Base-by-base conservation (phyloP, 2,797 vertebrate species). In the Linurgus olivaceus region DNA sequence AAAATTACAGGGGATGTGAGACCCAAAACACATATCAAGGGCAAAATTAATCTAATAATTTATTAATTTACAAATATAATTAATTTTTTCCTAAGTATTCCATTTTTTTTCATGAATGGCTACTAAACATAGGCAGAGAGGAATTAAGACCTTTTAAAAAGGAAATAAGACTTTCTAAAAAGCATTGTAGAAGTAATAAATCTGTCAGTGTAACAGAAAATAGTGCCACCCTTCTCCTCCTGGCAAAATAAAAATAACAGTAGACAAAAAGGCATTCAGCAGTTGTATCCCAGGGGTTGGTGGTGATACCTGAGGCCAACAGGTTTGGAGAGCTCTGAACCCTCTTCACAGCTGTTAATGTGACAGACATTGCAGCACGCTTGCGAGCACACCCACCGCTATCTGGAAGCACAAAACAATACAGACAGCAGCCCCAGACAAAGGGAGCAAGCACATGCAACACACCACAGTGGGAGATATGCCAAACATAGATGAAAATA, bases 241-340 rank as follows among this genome's bases (percentile, higher is more conserved):
- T 81, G 67, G 59, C 38, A 66, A 72, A 74, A 38, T 13, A 38
- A 13, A 38, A 38, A 38, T 3, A 86, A 88, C 17, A 31, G 79
- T 71, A 93, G 6, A 67, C 63, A 93, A 93, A 94, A 90, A 95
- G 94, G 76, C 88, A 78, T 81, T 94, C 24, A 57, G 74, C 38
- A 84, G 88, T 13, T 75, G 84, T 40, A 40, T 68, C 81, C 55
- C 66, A 33, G 45, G 35, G 66, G 93, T 97, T 96, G 96, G 97
- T 57, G 76, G 94, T 94, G 98, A 98, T 98, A 99, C 98, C 98
- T 99, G 98, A 98, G 97, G 98, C 98, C 98, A 99, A 98, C 59
- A 99, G 98, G 98, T 99, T 99, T 97, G 99, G 99, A 97, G 99
- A 99, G 98, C 99, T 99, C 97, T 99, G 99, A 98, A 99, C 99